Base-by-base conservation (phyloP, 2,113 vertebrate species). In the Pelvicachromis taeniatus region DNA sequence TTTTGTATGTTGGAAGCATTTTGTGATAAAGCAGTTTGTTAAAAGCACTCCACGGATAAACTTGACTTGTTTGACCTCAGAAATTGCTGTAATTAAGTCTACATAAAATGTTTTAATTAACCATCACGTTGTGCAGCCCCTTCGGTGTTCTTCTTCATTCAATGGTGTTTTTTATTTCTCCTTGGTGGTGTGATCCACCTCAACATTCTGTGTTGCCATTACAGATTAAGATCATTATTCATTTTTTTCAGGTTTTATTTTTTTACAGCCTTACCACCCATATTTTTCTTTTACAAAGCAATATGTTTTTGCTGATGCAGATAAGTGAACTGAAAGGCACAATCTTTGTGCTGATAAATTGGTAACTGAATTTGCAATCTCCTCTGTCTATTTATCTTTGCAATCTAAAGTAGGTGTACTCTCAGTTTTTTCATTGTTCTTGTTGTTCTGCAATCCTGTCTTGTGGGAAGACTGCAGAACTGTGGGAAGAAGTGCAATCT, bases 51-150 rank as follows among this genome's bases (percentile, higher is more conserved):
- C 17, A 63, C 38, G 59, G 78, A 86, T 86, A 87, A 83, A 89
- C 52, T 70, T 91, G 75, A 85, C 89, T 91, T 78, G 79, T 87
- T 42, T 91, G 85, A 90, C 85, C 81, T 85, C 81, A 82, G 35
- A 92, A 84, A 89, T 90, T 48, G 75, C 78, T 84, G 78, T 82
- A 88, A 92, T 91, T 91, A 90, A 70, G 78, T 85, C 78, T 77
- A 75, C 80, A 88, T 84, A 83, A 89, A 90, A 86, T 53, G 83
- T 82, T 38, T 77, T 83, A 83, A 92, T 92, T 83, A 92, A 56
- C 89, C 48, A 23, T 85, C 16, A 26, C 11, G 4, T 53, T 84
- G 58, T 42, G 50, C 26, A 78, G 68, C 38, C 40, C 48, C 63
- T 78, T 85, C 6, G 26, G 70, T 59, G n/a, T 77, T 79, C 29